Base-by-base conservation (phyloP, 2,797 vertebrate genomes). In the Allobates femoralis region DNA sequence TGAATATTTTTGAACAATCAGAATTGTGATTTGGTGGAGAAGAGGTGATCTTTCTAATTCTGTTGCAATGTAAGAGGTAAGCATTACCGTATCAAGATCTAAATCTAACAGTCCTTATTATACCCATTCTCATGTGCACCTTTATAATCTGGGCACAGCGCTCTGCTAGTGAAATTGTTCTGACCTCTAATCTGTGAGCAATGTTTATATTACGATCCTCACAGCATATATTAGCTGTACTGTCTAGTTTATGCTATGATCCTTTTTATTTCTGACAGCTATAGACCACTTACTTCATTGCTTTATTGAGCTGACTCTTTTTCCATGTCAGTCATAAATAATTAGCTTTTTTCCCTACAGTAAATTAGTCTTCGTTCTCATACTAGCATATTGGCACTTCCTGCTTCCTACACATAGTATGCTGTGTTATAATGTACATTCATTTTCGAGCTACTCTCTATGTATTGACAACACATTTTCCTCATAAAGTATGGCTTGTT, bases 161-260 rank as follows among this genome's bases (percentile, higher is more conserved):
- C 62, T 32, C 77, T 60, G 55, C 55, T 34, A 60, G 32, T 14
- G n/a, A 23, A 79, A 79, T 62, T 41, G 56, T 79, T 79, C 56
- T 79, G 56, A 79, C 77, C 77, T 79, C 55, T 62, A 79, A 79
- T 56, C 77, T 79, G 28, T 37, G 26, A 79, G 32, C 34, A 41
- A 46, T 73, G 69, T 83, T 60, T 83, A 83, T 74, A 83, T 83
- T 83, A 73, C 28, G 79, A 46, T 80, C 41, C 34, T 66, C 4
- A 21, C n/a, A 51, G 67, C 14, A 46, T 74, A 41, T n/a, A 82
- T 82, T 73, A 82, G 80, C 66, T 51, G 51, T 21, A 16, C 81
- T 73, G 67, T 83, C 66, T 83, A 83, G 66, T 83, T 83, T 73
- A 53, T 73, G 67, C 81, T 74, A 83, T 83, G 81, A 83, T 73